Evolutionary conservation across 1,140 invertebrate species (phyloP), one percentile per base, ranked within the genome.

Genomic region (Neuroterus valhalla): DNA sequence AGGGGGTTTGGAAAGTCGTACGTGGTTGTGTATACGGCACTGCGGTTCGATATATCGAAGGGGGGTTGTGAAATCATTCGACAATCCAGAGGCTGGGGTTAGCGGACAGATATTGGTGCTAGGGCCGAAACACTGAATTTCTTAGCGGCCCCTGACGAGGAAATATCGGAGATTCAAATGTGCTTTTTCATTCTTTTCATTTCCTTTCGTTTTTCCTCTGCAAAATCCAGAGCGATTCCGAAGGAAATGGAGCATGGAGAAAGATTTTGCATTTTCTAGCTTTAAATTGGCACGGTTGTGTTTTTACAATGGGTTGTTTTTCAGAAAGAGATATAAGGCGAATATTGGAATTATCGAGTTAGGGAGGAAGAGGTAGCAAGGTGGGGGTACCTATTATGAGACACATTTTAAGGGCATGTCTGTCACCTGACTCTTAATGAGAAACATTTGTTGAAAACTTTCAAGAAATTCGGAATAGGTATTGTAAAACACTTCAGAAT

Each of bases 1-100:
- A 76, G 72, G 17, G 26, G n/a, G 42, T 21, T 38, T 43, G 62
- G 48, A 26, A 52, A 45, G 52, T 74, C 45, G 44, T 68, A 52
- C 42, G 26, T 67, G 31, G 42, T 19, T 67, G 42, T 43, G 31
- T 66, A 70, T 71, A 45, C 66, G 12, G 21, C 15, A 68, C 21
- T n/a, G 17, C 14, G 68, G 52, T 38, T 66, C 52, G 15, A 62
- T 62, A 62, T 62, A 62, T 62, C 55, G 55, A 11, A 50, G 31
- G 55, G 55, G 23, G 23, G 55, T 62, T 62, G 14, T 26, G 31
- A 62, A 62, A 62, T 62, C 55, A 62, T 62, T 62, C 55, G 55
- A 62, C 55, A 62, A 62, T 62, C 55, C 55, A 62, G 55, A 38
- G 31, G 21, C 23, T 31, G 55, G 55, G 55, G 55, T 62, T 62